phyloP scores from a whole-genome alignment of 2,797 vertebrate species.

The Neomorphus geoffroyi region DNA sequence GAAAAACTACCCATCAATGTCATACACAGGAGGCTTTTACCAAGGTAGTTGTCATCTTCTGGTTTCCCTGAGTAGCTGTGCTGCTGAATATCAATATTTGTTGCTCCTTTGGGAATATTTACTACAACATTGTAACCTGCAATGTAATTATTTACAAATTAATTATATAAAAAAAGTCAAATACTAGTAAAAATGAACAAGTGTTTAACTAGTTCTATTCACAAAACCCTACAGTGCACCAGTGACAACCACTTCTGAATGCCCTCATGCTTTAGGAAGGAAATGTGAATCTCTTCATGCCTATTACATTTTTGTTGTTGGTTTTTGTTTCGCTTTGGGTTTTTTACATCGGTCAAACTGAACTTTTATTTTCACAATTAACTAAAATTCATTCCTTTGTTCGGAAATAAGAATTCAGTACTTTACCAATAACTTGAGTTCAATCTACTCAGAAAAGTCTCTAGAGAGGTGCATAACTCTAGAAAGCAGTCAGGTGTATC shows the following conservation, averaged over 20 bases:
- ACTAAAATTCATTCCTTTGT: background rate
- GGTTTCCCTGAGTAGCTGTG: slow-evolving; percentile 95
- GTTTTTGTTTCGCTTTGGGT: background rate
- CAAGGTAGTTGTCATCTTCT: slow-evolving; percentile 97
- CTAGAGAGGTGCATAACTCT: background rate
- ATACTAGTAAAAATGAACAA: background rate
- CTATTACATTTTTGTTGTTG: background rate
- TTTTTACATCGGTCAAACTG: background rate
- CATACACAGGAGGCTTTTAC: slow-evolving; percentile 76
- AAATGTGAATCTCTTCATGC: background rate
- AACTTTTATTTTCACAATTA: background rate
- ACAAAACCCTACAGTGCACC: background rate
- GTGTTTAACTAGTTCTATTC: background rate
- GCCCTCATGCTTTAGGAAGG: background rate
- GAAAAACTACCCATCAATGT: background rate
- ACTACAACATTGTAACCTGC: slow-evolving; percentile 93
- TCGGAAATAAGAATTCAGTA: background rate
- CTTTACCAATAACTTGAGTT: background rate
- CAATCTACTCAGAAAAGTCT: background rate
- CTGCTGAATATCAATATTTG: slow-evolving; percentile 92
- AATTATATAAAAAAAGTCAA: background rate
- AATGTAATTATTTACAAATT: slow-evolving; percentile 55
- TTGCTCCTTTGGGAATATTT: slow-evolving; percentile 93
- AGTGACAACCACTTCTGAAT: background rate
- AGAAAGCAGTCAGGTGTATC: background rate